phyloP scores from a whole-genome alignment of 2,888 invertebrate genomes.

The Cheilosia scutellata region DNA sequence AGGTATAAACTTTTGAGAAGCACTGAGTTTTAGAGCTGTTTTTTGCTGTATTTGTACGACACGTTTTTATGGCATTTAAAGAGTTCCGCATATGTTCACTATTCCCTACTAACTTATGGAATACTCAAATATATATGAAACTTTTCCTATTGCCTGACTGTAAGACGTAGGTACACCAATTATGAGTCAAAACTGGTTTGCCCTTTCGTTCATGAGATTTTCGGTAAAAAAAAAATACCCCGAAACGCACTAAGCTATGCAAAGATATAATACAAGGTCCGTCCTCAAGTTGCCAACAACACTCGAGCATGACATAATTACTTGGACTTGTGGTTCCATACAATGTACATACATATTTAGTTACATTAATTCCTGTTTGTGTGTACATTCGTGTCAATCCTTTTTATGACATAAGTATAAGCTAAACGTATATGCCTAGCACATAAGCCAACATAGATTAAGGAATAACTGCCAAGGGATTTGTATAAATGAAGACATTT shows the following conservation, averaged over 20 bases:
- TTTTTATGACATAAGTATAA: slow-evolving; percentile 26
- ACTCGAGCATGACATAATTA: slow-evolving; percentile 30
- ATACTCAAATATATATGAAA: too few species aligned
- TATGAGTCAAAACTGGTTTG: too few species aligned
- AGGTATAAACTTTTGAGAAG: too few species aligned
- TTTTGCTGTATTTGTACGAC: too few species aligned
- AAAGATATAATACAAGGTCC: background rate
- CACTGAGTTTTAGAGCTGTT: too few species aligned
- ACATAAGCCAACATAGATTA: slow-evolving; percentile 22
- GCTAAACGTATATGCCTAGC: background rate
- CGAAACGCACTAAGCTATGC: slow-evolving; percentile 1
- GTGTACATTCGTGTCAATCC: slow-evolving; percentile 1
- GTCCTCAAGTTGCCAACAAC: background rate
- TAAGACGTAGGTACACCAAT: too few species aligned
- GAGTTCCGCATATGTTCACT: too few species aligned
- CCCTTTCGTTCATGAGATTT: background rate
- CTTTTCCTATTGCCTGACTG: too few species aligned
- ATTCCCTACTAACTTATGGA: too few species aligned
- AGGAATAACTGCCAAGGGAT: slow-evolving; percentile 28
- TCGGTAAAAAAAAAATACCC: background rate
- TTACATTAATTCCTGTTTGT: background rate
- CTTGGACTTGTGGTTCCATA: slow-evolving; percentile 5
- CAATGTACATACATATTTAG: background rate
- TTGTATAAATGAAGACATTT: slow-evolving; percentile 11
- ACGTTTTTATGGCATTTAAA: too few species aligned